Evolutionary conservation across 2,888 invertebrate genomes (phyloP).

Genomic region (Plebejus argus): DNA sequence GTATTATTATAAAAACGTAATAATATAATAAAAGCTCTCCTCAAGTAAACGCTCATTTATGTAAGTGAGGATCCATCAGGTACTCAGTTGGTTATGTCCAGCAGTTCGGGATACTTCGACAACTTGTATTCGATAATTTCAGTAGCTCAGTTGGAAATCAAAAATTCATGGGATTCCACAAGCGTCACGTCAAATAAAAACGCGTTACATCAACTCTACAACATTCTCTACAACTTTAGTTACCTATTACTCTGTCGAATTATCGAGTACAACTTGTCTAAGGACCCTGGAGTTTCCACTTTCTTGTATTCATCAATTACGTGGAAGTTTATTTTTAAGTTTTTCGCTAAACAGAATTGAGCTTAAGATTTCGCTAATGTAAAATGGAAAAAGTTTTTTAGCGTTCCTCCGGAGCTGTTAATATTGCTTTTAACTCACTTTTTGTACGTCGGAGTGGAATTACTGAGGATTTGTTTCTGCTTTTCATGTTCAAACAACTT

Average conservation of each 20-base stretch:
- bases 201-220: not conserved
- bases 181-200: not conserved
- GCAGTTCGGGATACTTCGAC: not conserved
- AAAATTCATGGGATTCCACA: not conserved
- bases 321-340: conserved; percentile 25
- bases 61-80: not conserved
- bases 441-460: not conserved
- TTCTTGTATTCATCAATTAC: conserved; percentile 37
- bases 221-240: not conserved
- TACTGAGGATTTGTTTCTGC: not conserved
- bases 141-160: not conserved
- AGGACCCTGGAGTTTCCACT: conserved; percentile 10
- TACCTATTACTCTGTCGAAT: not conserved
- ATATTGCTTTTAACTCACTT: conserved; percentile 23
- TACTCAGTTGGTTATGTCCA: not conserved
- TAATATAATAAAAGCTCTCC: not conserved
- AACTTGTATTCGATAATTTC: not conserved
- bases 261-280: not conserved
- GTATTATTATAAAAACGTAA: not conserved
- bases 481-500: not conserved
- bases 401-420: conserved; percentile 9
- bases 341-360: conserved; percentile 18
- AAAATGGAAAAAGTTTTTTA: conserved; percentile 16
- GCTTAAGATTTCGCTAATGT: conserved; percentile 19
- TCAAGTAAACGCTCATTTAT: not conserved